Evolutionary conservation across 2,888 invertebrate species (phyloP).

Genomic region (Drosophila sordidula): DNA sequence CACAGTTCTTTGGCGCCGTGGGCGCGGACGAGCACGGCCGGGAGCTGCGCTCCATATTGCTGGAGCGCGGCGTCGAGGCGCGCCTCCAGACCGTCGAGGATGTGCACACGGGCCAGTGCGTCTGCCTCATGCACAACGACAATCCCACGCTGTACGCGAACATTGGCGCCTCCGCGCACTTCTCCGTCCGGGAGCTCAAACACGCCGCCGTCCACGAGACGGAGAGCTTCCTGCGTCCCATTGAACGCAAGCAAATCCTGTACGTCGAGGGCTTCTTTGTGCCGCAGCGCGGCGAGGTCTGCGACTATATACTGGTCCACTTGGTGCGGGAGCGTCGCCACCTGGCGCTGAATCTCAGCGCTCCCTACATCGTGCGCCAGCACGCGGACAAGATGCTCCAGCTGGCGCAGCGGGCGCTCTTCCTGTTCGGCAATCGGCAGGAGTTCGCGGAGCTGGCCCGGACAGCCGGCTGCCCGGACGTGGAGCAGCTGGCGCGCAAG

Average conservation of each 20-base stretch:
- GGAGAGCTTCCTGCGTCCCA: slow-evolving; percentile 70
- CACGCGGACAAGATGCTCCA: slow-evolving; percentile 84
- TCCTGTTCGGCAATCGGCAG: slow-evolving; percentile 87
- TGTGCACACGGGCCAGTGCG: slow-evolving; percentile 86
- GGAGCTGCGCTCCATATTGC: slow-evolving; percentile 83
- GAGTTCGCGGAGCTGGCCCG: slow-evolving; percentile 86
- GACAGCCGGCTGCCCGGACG: slow-evolving; percentile 64
- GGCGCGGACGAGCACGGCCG: slow-evolving; percentile 86
- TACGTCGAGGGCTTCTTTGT: slow-evolving; percentile 88
- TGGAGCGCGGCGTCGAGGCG: slow-evolving; percentile 84
- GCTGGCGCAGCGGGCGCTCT: slow-evolving; percentile 85
- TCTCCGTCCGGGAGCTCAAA: slow-evolving; percentile 82
- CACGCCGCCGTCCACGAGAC: slow-evolving; percentile 55
- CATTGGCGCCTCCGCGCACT: slow-evolving; percentile 86
- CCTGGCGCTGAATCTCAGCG: slow-evolving; percentile 86
- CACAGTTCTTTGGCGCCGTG: slow-evolving; percentile 86
- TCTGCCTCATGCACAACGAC: slow-evolving; percentile 85
- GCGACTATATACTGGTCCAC: slow-evolving; percentile 84
- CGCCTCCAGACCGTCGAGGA: slow-evolving; percentile 82
- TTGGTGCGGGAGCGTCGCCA: slow-evolving; percentile 83
- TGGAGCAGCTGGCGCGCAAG: slow-evolving; percentile 64
- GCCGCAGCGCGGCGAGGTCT: slow-evolving; percentile 85
- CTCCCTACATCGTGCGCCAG: slow-evolving; percentile 86
- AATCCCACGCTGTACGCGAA: slow-evolving; percentile 86
- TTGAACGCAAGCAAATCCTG: slow-evolving; percentile 83